phyloP scores from a whole-genome alignment of 2,888 invertebrate genomes.

The Notodonta dromedarius region DNA sequence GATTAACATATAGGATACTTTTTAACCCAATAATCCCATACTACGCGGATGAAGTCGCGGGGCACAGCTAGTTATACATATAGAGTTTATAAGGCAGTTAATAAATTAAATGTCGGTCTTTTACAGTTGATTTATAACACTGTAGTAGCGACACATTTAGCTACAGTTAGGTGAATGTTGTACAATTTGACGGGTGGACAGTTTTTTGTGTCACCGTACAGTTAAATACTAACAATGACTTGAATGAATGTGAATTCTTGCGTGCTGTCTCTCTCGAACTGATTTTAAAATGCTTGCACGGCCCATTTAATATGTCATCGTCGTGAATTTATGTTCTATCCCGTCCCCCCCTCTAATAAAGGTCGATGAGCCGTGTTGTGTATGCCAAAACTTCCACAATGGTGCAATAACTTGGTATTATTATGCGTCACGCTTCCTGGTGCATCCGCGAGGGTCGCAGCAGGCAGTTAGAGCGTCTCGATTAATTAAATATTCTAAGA shows the following conservation, averaged over 20 bases:
- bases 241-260: constrained; percentile 17
- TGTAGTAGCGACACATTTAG: background rate
- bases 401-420: constrained; percentile 64
- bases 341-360: constrained; percentile 69
- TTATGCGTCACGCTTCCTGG: constrained; percentile 50
- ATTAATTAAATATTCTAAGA: constrained; percentile 39
- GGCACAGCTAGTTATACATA: no score
- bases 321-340: constrained; percentile 65
- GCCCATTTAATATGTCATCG: constrained; percentile 77
- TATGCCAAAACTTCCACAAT: constrained; percentile 77
- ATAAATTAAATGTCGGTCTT: background rate
- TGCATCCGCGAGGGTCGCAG: constrained; percentile 46
- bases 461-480: constrained; percentile 37
- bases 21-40: no score
- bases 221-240: constrained; percentile 15
- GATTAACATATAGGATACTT: no score
- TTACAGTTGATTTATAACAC: background rate
- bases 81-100: background rate
- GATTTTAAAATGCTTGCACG: constrained; percentile 70
- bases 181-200: constrained; percentile 4
- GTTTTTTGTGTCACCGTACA: constrained; percentile 2
- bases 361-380: constrained; percentile 79
- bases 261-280: constrained; percentile 38
- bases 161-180: constrained; percentile 7
- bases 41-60: no score